Evolutionary conservation across 2,888 invertebrate genomes (phyloP).

Genomic region (Scelioninae gen. 2): DNA sequence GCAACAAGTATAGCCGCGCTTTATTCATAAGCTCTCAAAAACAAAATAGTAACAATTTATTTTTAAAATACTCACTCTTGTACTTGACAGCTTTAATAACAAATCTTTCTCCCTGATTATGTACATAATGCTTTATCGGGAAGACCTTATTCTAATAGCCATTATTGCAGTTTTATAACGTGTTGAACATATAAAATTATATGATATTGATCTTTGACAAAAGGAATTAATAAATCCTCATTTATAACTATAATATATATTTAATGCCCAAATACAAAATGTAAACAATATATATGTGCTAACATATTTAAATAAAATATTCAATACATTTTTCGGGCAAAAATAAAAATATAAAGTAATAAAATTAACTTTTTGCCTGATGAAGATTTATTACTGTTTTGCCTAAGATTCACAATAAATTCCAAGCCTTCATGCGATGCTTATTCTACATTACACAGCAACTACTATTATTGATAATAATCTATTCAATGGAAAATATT

Average conservation of each 20-base stretch:
- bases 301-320: too few relatives aligned
- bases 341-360: too few relatives aligned
- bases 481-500: constrained; percentile 1
- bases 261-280: too few relatives aligned
- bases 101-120: constrained; percentile 51
- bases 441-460: constrained; percentile 30
- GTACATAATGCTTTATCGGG: constrained; percentile 54
- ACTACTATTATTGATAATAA: constrained; percentile 32
- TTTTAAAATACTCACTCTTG: constrained; percentile 44
- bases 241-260: neutral
- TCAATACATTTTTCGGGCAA: too few relatives aligned
- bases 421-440: constrained; percentile 34
- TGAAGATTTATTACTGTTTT: constrained; percentile 18
- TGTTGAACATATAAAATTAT: constrained; percentile 27
- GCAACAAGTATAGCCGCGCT: constrained; percentile 30
- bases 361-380: too few relatives aligned
- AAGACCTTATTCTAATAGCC: constrained; percentile 52
- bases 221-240: constrained; percentile 3
- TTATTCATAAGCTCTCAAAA: constrained; percentile 39
- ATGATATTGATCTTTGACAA: constrained; percentile 13
- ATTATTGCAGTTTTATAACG: constrained; percentile 43
- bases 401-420: constrained; percentile 34
- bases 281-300: too few relatives aligned
- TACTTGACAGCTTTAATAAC: constrained; percentile 50
- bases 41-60: constrained; percentile 42